Evolutionary conservation across 2,888 invertebrate genomes (phyloP).

Genomic region (Apotomis turbidana): DNA sequence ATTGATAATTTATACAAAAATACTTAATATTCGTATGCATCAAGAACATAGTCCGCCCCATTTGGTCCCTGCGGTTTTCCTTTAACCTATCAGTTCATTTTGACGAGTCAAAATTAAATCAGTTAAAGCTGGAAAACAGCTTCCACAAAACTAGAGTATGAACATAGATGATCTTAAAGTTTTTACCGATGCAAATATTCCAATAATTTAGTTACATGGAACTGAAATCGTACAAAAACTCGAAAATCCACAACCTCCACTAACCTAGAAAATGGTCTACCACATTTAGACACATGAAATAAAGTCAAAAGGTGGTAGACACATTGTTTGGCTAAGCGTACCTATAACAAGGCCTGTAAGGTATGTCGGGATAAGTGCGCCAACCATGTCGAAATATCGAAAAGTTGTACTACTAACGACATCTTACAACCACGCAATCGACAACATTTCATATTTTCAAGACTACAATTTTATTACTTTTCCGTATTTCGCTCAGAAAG

Average conservation of each 20-base stretch:
- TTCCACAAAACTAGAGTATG: conserved; percentile 12
- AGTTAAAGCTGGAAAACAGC: conserved; percentile 34
- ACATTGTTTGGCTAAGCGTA: no score
- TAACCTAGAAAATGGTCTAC: not conserved
- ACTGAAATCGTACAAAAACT: not conserved
- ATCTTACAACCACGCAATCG: no score
- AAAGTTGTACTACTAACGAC: no score
- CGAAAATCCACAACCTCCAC: not conserved
- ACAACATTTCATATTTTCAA: no score
- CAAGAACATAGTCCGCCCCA: conserved; percentile 53
- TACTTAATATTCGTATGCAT: conserved; percentile 55
- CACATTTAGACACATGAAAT: no score
- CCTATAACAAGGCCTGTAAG: no score
- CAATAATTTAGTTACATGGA: no score
- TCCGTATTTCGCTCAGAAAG: no score
- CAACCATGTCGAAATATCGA: no score
- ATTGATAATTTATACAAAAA: conserved; percentile 60
- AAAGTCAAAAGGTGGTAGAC: no score
- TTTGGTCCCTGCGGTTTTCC: conserved; percentile 63
- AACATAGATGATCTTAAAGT: not conserved
- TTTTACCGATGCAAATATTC: not conserved
- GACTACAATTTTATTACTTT: no score
- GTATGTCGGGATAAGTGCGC: no score
- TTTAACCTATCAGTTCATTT: conserved; percentile 58
- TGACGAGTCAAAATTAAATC: conserved; percentile 38